These are phyloP conservation scores for Drosophila nr. perissopoda DNA, from an alignment of 2,888 invertebrate species.

Conservation along the genomic window DNA sequence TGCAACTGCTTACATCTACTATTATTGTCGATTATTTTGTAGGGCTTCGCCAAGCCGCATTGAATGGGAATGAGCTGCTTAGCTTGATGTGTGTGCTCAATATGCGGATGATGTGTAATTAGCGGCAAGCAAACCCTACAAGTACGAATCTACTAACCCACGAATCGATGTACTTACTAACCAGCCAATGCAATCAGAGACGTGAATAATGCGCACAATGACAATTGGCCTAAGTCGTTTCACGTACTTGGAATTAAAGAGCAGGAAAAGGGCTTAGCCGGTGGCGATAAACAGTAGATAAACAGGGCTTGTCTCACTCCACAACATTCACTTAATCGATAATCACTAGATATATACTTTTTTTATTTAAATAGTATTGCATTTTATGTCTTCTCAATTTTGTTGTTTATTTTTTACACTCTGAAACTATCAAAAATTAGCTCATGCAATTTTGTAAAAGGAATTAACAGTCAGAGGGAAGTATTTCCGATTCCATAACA, in stretches of 20 bases:
- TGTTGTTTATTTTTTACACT: background rate
- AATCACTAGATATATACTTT: background rate
- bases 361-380: background rate
- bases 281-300: background rate
- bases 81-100: slow-evolving; percentile 50
- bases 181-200: slow-evolving; percentile 24
- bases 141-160: slow-evolving; percentile 41
- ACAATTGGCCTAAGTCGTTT: slow-evolving; percentile 44
- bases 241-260: slow-evolving; percentile 1
- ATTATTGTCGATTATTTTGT: slow-evolving; percentile 15
- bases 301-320: background rate
- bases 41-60: slow-evolving; percentile 49
- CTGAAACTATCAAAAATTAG: background rate
- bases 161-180: slow-evolving; percentile 10
- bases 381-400: background rate
- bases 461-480: background rate
- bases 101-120: slow-evolving; percentile 77
- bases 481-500: background rate
- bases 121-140: slow-evolving; percentile 73
- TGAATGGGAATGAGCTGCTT: slow-evolving; percentile 27
- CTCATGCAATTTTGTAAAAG: background rate
- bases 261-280: background rate
- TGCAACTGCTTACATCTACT: slow-evolving; percentile 30
- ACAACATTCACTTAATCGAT: background rate
- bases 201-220: slow-evolving; percentile 39